A percentile compares a stretch with the other conserved stretches of the same genome.
Conservation (phyloP, 2,113 vertebrate genomes). For the Kryptolebias marmoratus region DNA sequence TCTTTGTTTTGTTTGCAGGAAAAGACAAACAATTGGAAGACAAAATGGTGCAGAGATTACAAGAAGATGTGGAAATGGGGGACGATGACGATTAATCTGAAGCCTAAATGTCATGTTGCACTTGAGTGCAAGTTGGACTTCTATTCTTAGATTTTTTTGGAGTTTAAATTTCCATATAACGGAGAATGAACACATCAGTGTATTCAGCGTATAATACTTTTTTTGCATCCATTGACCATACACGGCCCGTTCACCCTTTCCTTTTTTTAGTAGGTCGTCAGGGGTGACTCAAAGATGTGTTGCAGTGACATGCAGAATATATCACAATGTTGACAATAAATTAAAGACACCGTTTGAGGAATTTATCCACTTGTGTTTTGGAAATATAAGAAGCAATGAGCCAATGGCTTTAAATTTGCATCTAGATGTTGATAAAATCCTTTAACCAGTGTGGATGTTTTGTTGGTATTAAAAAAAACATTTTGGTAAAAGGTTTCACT, state of each 20-base stretch:
- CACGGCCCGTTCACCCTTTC: background rate
- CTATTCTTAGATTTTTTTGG: slow-evolving; percentile 29
- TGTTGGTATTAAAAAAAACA: too few species aligned
- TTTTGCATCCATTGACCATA: background rate
- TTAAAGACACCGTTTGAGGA: background rate
- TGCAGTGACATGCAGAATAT: slow-evolving; percentile 17
- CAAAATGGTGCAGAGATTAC: slow-evolving; percentile 94
- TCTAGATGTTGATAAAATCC: too few species aligned
- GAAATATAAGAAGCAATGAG: background rate
- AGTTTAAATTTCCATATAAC: slow-evolving; percentile 18
- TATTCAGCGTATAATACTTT: background rate
- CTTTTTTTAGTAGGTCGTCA: background rate
- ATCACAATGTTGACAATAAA: slow-evolving; percentile 12
- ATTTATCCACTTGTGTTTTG: background rate
- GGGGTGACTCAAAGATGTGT: slow-evolving; percentile 9
- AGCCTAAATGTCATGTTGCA: background rate
- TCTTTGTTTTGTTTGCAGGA: slow-evolving; percentile 72
- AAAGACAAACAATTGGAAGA: slow-evolving; percentile 91
- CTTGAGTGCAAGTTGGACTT: background rate
- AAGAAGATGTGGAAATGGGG: slow-evolving; percentile 91
- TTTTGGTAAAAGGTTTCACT: too few species aligned
- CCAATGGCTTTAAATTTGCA: too few species aligned
- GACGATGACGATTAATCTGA: slow-evolving; percentile 67
- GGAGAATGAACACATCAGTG: background rate
- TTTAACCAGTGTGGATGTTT: too few species aligned